These are phyloP conservation scores for Drosophila subquinaria DNA, from an alignment of 2,888 invertebrate genomes.

Conservation along the genomic window DNA sequence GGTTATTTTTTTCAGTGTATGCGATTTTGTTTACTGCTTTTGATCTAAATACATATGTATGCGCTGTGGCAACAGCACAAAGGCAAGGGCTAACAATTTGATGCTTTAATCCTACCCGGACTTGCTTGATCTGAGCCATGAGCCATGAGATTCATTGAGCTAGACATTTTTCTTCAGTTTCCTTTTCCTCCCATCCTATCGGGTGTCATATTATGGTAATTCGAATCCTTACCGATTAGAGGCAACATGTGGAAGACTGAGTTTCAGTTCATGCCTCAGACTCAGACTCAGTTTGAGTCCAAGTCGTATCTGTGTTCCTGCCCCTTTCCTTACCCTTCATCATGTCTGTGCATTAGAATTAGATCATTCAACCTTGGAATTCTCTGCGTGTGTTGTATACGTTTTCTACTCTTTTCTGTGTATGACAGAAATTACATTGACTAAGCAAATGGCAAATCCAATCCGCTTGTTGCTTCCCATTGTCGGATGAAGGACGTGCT, in stretches of 20 bases:
- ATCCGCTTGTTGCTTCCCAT: slow-evolving; percentile 55
- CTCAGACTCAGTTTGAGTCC: not conserved
- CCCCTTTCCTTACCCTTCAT: slow-evolving; percentile 6
- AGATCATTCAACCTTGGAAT: slow-evolving; percentile 49
- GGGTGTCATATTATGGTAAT: slow-evolving; percentile 80
- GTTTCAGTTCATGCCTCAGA: slow-evolving; percentile 18
- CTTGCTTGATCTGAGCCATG: slow-evolving; percentile 47
- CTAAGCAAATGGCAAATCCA: slow-evolving; percentile 45
- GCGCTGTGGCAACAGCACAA: slow-evolving; percentile 14
- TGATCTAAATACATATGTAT: slow-evolving; percentile 34
- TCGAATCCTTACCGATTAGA: slow-evolving; percentile 76
- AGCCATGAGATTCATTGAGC: slow-evolving; percentile 58
- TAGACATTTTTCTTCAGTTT: slow-evolving; percentile 32
- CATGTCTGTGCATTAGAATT: slow-evolving; percentile 40
- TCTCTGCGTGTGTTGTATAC: slow-evolving; percentile 13
- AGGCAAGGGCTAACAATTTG: slow-evolving; percentile 68
- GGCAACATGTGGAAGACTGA: slow-evolving; percentile 72
- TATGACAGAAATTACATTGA: slow-evolving; percentile 16
- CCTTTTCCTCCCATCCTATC: slow-evolving; percentile 34
- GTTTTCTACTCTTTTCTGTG: not conserved
- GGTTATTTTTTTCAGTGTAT: not conserved
- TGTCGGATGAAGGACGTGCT: slow-evolving; percentile 22
- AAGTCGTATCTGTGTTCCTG: not conserved
- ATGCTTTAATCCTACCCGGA: slow-evolving; percentile 69
- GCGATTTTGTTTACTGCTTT: slow-evolving; percentile 33